Conservation (phyloP, 2,888 invertebrate species). For the Heliconius cydno region DNA sequence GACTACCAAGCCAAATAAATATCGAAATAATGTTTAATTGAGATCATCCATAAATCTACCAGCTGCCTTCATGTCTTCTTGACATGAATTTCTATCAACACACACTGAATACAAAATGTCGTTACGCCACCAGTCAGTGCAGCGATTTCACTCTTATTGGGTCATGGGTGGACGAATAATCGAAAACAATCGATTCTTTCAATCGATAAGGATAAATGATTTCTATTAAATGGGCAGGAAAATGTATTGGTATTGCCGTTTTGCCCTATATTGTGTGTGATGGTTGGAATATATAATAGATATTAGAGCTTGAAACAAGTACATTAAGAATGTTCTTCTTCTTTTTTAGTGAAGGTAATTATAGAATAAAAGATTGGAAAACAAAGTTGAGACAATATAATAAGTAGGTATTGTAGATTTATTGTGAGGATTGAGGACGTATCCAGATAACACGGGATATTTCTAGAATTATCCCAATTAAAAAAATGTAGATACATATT, state of each 20-base stretch:
- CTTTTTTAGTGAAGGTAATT: no score
- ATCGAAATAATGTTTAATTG: conserved; percentile 55
- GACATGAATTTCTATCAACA: conserved; percentile 81
- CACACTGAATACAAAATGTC: conserved; percentile 77
- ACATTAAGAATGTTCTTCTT: background rate
- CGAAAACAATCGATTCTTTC: conserved; percentile 51
- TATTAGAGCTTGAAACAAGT: background rate
- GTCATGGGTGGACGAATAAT: conserved; percentile 73
- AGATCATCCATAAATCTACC: conserved; percentile 73
- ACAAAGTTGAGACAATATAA: no score
- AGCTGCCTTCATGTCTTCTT: conserved; percentile 72
- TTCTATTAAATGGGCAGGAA: conserved; percentile 17
- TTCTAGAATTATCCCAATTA: no score
- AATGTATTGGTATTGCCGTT: conserved; percentile 10
- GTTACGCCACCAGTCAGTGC: conserved; percentile 70
- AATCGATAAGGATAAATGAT: conserved; percentile 46
- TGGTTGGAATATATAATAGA: background rate
- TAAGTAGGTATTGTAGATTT: no score
- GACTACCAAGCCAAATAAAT: conserved; percentile 11
- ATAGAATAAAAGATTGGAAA: background rate
- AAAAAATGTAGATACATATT: no score
- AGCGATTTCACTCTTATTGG: conserved; percentile 80
- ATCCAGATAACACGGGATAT: no score
- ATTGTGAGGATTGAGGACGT: no score
- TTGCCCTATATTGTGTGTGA: background rate